Evolutionary conservation across 2,797 vertebrate species (phyloP).

Genomic region (Scyliorhinus canicula): DNA sequence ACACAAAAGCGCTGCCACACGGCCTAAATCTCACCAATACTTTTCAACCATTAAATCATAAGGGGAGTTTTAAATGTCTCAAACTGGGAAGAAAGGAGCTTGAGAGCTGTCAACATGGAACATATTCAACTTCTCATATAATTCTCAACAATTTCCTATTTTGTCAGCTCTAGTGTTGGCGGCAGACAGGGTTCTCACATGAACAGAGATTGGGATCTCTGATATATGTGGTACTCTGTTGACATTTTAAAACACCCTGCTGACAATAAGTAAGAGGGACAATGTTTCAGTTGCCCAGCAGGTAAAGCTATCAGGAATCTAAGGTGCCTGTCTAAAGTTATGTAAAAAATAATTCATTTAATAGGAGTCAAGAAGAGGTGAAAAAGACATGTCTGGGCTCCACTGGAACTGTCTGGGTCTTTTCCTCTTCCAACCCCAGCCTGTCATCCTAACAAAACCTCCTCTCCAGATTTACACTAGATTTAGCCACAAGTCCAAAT

Average conservation of each 20-base stretch:
- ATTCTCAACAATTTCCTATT: not conserved
- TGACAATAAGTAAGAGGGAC: not conserved
- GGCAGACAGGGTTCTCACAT: not conserved
- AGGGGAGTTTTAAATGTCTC: not conserved
- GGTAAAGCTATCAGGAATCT: not conserved
- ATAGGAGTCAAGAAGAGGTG: too few relatives aligned
- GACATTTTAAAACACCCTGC: not conserved
- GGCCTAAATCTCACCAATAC: not conserved
- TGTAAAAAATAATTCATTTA: not conserved
- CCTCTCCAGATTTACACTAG: not conserved
- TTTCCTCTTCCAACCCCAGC: not conserved
- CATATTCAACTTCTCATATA: not conserved
- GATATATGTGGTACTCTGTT: not conserved
- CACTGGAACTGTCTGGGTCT: not conserved
- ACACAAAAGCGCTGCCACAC: not conserved
- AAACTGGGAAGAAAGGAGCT: not conserved
- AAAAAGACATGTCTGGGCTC: not conserved
- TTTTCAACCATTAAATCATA: not conserved
- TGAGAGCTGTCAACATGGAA: not conserved
- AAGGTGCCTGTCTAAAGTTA: not conserved
- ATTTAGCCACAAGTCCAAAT: not conserved
- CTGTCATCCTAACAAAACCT: not conserved
- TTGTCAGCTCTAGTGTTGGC: not conserved
- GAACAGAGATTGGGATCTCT: not conserved
- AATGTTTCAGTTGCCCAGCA: not conserved